Base-by-base conservation (phyloP, 2,113 vertebrate species). In the Cyanistes caeruleus region DNA sequence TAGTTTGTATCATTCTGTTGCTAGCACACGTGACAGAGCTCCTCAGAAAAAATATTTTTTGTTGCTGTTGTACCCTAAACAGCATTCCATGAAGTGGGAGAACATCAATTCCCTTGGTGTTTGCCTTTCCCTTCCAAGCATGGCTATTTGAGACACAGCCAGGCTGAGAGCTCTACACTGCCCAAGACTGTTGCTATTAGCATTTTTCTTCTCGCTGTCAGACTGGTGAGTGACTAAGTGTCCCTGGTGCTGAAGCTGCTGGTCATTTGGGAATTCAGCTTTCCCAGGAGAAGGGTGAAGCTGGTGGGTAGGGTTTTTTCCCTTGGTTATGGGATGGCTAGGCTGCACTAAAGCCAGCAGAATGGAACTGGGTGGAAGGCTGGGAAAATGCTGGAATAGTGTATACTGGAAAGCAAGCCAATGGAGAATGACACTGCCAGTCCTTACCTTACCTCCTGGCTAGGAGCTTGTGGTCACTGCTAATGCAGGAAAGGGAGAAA, bases 1-100 rank as follows among this genome's bases (percentile, higher is more conserved):
- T 37, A 88, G 79, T 67, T 78, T 85, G 23, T 73, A 76, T 90
- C 55, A 59, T 15, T 43, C 68, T 88, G 87, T 77, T 96, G 87
- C 85, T 94, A 96, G 43, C 33, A 88, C 84, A 91, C 0, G 1
- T 44, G 76, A 90, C 31, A 65, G 25, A 90, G 11, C 44, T 78
- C 23, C 55, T 67, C 11, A 10, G 82, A 73, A 93, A 87, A 95
- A 77, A 69, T 59, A 87, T 89, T 90, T 94, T 91, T 70, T 74
- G 70, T 87, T 96, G 58, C 87, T 55, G 23, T 8, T 83, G 76
- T 68, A 73, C 79, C 68, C 76, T 95, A 78, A 94, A 92, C 55
- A 80, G 80, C 1, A 3, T 39, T 89, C 52, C 67, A 77, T 27
- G 16, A 87, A 83, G 43, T 44, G 60, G 72, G 39, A 85, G 84